Evolutionary conservation across 2,888 invertebrate species (phyloP).

Genomic region (Andrena bicolor): DNA sequence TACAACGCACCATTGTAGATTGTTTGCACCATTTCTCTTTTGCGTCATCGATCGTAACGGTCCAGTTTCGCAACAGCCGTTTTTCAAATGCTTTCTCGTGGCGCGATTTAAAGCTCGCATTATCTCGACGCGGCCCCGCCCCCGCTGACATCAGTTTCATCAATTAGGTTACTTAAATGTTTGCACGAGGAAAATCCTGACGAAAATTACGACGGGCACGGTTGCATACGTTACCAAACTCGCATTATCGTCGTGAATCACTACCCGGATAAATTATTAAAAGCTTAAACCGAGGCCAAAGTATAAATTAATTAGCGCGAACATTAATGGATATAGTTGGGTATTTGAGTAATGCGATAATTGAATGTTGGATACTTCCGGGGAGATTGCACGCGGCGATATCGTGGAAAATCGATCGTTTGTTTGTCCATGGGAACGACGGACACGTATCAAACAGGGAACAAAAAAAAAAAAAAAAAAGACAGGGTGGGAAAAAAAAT

Average conservation of each 20-base stretch:
- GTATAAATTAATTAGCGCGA: constrained; percentile 61
- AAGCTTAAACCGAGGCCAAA: constrained; percentile 54
- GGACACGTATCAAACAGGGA: not conserved
- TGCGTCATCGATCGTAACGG: not conserved
- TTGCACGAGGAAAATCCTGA: constrained; percentile 54
- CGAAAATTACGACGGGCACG: constrained; percentile 38
- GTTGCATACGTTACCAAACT: constrained; percentile 42
- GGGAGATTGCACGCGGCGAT: constrained; percentile 1
- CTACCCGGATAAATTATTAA: constrained; percentile 56
- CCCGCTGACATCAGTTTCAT: constrained; percentile 32
- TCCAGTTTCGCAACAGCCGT: not conserved
- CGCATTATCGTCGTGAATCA: constrained; percentile 46
- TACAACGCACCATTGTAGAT: not conserved
- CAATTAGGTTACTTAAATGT: constrained; percentile 62
- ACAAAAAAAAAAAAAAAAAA: not conserved
- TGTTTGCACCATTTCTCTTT: not conserved
- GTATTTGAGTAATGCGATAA: constrained; percentile 51
- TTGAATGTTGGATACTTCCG: constrained; percentile 34
- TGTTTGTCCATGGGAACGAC: constrained; percentile 15
- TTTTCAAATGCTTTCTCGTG: constrained; percentile 27
- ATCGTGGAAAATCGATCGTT: constrained; percentile 23
- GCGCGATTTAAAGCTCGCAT: constrained; percentile 30
- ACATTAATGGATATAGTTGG: constrained; percentile 48
- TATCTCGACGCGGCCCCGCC: constrained; percentile 13
- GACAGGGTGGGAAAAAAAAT: not conserved